phyloP scores from a whole-genome alignment of 2,797 vertebrate genomes.

The Sebastes steindachneri region DNA sequence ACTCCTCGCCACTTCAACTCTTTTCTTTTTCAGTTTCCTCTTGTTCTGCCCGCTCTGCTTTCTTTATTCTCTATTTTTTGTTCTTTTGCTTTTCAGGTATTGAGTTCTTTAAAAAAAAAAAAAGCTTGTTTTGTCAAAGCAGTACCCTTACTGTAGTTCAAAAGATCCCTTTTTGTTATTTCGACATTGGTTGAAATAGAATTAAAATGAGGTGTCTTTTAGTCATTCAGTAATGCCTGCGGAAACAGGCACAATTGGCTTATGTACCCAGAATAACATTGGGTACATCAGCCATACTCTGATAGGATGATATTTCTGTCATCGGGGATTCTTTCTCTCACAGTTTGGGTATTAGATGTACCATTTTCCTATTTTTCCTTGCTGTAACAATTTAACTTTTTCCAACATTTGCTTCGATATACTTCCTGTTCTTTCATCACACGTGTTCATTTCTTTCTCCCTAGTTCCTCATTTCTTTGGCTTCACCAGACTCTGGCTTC shows the following conservation, averaged over 20 bases:
- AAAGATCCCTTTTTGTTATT: constrained; percentile 19
- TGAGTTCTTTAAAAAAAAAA: constrained; percentile 21
- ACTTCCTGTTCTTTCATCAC: constrained; percentile 55
- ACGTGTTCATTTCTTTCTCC: constrained; percentile 55
- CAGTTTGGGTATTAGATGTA: constrained; percentile 32
- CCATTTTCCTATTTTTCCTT: constrained; percentile 38
- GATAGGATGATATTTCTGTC: background rate
- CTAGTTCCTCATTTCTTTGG: constrained; percentile 68
- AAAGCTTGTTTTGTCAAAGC: constrained; percentile 5
- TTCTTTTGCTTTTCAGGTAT: constrained; percentile 58
- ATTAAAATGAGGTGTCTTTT: background rate
- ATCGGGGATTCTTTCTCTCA: constrained; percentile 26
- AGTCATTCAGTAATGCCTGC: background rate
- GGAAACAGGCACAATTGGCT: background rate
- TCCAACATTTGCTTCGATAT: constrained; percentile 49
- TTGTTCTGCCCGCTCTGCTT: constrained; percentile 49
- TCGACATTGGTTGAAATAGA: background rate
- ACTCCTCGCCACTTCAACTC: constrained; percentile 76
- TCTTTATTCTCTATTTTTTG: constrained; percentile 45
- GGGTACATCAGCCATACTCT: background rate
- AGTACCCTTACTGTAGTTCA: constrained; percentile 33
- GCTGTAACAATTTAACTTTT: constrained; percentile 47
- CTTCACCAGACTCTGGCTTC: constrained; percentile 48
- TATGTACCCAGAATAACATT: background rate
- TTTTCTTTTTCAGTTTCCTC: constrained; percentile 59